Evolutionary conservation across 2,113 vertebrate species (phyloP).

Genomic region (Stigmatopora argus): DNA sequence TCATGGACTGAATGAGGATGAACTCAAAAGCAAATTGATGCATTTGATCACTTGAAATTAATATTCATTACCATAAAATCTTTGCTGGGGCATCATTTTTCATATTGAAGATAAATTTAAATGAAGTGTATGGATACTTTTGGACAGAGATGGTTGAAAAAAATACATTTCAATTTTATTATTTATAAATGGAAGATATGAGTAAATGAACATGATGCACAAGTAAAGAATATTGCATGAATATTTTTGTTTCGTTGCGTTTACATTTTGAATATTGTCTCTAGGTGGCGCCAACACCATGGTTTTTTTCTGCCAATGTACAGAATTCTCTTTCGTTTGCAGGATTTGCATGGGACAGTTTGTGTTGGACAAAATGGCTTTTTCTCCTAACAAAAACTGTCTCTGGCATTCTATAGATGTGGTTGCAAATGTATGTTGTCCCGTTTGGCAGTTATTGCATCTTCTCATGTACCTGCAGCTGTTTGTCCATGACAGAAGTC

Average conservation of each 20-base stretch:
- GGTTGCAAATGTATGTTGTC: not conserved
- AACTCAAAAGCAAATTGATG: not conserved
- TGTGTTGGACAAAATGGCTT: no score
- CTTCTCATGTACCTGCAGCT: slow-evolving; percentile 79
- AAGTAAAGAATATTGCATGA: no score
- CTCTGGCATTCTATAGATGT: no score
- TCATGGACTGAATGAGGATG: no score
- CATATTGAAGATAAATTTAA: not conserved
- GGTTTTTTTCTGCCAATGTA: not conserved
- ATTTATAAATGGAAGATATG: no score
- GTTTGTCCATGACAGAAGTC: slow-evolving; percentile 88
- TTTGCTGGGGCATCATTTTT: not conserved
- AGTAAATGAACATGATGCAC: no score
- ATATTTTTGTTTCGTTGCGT: no score
- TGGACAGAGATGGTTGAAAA: not conserved
- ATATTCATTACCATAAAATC: not conserved
- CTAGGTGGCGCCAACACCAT: not conserved
- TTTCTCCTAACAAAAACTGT: no score
- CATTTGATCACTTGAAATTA: not conserved
- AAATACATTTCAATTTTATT: no score
- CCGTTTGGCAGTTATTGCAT: not conserved
- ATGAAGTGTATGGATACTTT: not conserved
- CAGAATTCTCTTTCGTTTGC: not conserved
- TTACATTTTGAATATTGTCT: not conserved
- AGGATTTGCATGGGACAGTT: not conserved